Evolutionary conservation across 2,113 vertebrate species (phyloP), one percentile per base, ranked within the genome.

Genomic region (Zosterops borbonicus): DNA sequence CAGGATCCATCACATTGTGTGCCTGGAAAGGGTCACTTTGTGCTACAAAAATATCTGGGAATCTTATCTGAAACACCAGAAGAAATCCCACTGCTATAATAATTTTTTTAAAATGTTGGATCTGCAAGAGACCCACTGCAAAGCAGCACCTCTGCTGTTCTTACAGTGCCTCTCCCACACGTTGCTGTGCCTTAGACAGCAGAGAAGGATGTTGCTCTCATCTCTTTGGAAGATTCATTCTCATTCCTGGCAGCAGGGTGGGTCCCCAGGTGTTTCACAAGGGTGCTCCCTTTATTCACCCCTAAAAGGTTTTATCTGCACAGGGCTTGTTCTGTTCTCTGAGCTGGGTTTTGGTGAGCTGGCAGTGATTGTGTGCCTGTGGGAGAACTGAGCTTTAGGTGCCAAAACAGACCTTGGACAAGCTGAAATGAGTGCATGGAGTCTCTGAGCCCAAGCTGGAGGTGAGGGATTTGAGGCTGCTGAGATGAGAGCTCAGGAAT

Each of bases 311-410:
- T n/a, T 90, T n/a, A 20, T 9, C 42, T 42, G 4, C 39, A 3
- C 2, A 3, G 39, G 31, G 39, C 5, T 19, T 59, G 20, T 37
- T 81, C 64, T 2, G 1, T 62, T 65, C 81, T 63, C 74, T 42
- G 56, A 19, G 5, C 16, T 1, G 3, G 0, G 0, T 62, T 87
- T 53, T 49, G 47, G 31, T 39, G 65, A 83, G 69, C 65, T 39
- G 35, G 29, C 42, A 70, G 41, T n/a, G 29, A 2, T 29, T n/a
- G 27, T 62, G 41, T 50, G 15, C n/a, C 3, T 5, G 13, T 35
- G 63, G 21, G n/a, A 56, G n/a, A 78, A 11, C 14, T 33, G 69
- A 78, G 16, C 29, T 74, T 62, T 44, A 33, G 23, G 21, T 81
- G 49, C 31, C 52, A 49, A 64, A 82, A 9, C 14, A 76, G 44